Evolutionary conservation across 2,113 vertebrate species (phyloP), one percentile per base, ranked within the genome.

Genomic region (Caracal caracal): DNA sequence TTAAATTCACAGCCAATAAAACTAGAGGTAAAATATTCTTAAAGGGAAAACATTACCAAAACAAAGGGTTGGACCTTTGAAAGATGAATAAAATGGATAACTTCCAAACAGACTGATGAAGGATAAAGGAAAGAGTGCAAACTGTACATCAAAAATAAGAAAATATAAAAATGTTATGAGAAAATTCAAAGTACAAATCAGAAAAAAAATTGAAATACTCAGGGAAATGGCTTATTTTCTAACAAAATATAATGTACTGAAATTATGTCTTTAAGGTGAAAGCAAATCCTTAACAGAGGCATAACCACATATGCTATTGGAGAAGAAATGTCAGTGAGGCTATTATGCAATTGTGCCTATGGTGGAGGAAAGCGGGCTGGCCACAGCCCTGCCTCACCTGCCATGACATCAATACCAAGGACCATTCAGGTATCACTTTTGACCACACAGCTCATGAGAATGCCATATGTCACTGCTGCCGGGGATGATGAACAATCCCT

Each of bases 71-170:
- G 1, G 7, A 28, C 35, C 1, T 70, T 90, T 71, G 1, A 85
- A 93, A 89, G 20, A 65, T 28, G 10, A 65, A 61, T 66, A 82
- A 92, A 88, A 83, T 61, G 3, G 4, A 51, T 35, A 59, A 28
- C 49, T 92, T 85, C 49, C 43, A 17, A 37, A 85, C 66, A 61
- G 4, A 30, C 3, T 35, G 16, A 35, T 66, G 47, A 56, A 66
- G 7, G 22, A 71, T 53, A 43, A 59, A 65, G 63, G 12, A 95
- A 33, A 92, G 0, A 88, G n/a, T 65, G 4, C 2, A 91, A 65
- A 78, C n/a, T 15, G 6, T n/a, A 73, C 2, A 73, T 37, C 17
- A 51, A 93, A 87, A 96, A 66, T 73, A 75, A 87, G 47, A 82
- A 71, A 86, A 70, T 33, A 26, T 86, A 22, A 80, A 89, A 66